Base-by-base conservation (phyloP, 2,888 invertebrate genomes). In the Caenorhabditis angaria region DNA sequence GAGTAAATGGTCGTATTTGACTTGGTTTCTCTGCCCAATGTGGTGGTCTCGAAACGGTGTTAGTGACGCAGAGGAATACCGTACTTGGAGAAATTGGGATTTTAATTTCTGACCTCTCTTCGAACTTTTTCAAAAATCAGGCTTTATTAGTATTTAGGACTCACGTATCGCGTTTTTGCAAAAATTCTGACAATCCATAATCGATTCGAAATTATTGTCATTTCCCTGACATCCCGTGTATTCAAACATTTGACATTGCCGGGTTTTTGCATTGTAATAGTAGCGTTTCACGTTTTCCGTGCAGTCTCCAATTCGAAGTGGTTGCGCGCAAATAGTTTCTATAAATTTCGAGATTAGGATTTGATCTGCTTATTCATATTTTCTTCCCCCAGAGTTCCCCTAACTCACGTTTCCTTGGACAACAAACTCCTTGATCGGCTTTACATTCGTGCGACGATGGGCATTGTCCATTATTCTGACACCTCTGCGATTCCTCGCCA, bases 291-390 rank as follows among this genome's bases (percentile, higher is more conserved):
- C 79, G 51, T 77, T 79, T 24, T 79, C 79, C 1, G 79, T 80
- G 62, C 83, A 83, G 27, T 83, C 82, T 54, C 83, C 83, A 41
- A 83, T 78, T 47, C 82, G 63, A 18, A 82, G 61, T 4, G 82
- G 82, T 56, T 83, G 83, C 24, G 80, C 80, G 63, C 83, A 83
- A 20, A 83, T 80, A 14, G 82, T 83, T 66, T 83, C 83, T 83
- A 27, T 32, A 41, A 41, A 12, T 18, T 54, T 54, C 54, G n/a
- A n/a, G n/a, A n/a, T n/a, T 20, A n/a, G n/a, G n/a, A 10, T 22
- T 25, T 18, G 1, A 27, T 55, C 6, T 8, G 6, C 14, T 8
- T 29, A 50, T 10, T 8, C n/a, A 6, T 1, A 1, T 14, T 41
- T 2, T 41, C 3, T 41, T 32, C 32, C 12, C 32, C 32, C 32